A percentile compares a stretch with the other conserved stretches of the same genome.
These are phyloP conservation scores for Dendrophyllia cribrosa DNA, from an alignment of 64 coral and sea anemone genomes.

Conservation along the genomic window DNA sequence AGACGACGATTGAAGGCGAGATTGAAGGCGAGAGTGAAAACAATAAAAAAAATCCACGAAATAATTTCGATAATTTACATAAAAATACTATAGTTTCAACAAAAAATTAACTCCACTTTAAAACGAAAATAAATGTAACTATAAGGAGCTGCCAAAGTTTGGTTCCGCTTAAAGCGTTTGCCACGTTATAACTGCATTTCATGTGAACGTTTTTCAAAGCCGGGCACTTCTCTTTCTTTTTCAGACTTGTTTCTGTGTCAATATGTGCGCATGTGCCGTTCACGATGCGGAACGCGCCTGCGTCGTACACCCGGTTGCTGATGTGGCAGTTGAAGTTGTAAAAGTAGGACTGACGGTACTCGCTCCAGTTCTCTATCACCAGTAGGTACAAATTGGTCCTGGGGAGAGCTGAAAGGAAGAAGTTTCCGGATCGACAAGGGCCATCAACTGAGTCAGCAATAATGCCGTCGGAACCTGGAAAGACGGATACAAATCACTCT, in stretches of 20 bases:
- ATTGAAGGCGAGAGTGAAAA: neutral
- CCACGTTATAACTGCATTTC: slow-evolving; percentile 88
- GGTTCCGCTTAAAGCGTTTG: neutral
- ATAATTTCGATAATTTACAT: neutral
- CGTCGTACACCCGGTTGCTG: slow-evolving; percentile 90
- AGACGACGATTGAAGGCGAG: neutral
- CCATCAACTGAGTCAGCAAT: slow-evolving; percentile 82
- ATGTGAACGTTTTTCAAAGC: slow-evolving; percentile 81
- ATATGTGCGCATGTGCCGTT: slow-evolving; percentile 98
- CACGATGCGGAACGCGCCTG: slow-evolving; percentile 96
- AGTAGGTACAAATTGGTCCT: slow-evolving; percentile 93
- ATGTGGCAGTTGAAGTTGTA: slow-evolving; percentile 99
- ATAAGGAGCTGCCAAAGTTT: neutral
- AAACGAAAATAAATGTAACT: neutral
- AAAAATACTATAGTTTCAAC: neutral
- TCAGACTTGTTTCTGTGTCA: slow-evolving; percentile 72
- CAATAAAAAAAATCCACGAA: neutral
- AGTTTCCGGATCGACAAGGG: slow-evolving; percentile 88
- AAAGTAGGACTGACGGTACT: slow-evolving; percentile 89
- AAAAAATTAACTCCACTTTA: neutral
- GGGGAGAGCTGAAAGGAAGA: slow-evolving; percentile 80
- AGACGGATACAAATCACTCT: neutral
- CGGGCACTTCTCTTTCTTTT: slow-evolving; percentile 91
- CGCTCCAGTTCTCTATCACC: slow-evolving; percentile 93
- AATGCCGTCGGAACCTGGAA: slow-evolving; percentile 57